Conservation (phyloP, 2,797 vertebrate species). For the Ptychobarbus kaznakovi region DNA sequence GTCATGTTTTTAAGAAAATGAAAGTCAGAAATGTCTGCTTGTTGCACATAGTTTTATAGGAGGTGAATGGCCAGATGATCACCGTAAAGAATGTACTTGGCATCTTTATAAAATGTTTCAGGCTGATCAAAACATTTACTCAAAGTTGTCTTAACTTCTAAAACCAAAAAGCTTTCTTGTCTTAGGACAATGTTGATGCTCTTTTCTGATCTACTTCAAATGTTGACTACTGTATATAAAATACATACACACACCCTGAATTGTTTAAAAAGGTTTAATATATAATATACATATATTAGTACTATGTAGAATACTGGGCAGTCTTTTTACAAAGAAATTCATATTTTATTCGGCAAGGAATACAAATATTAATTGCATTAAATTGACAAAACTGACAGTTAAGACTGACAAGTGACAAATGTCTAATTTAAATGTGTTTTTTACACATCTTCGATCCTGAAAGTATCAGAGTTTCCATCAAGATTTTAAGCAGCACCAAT, state of each 20-base stretch:
- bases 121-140: not conserved
- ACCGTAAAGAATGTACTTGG: not conserved
- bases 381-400: not conserved
- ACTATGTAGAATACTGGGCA: not conserved
- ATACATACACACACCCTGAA: not conserved
- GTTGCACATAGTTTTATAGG: not conserved
- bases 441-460: not conserved
- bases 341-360: not conserved
- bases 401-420: not conserved
- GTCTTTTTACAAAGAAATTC: not conserved
- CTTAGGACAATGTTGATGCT: not conserved
- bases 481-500: not conserved
- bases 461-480: not conserved
- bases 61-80: not conserved
- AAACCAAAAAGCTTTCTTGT: not conserved
- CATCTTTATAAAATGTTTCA: not conserved
- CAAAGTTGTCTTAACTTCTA: not conserved
- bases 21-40: not conserved
- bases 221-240: not conserved
- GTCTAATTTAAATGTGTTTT: too few species aligned
- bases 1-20: conserved; percentile 29
- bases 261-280: not conserved
- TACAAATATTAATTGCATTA: not conserved
- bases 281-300: not conserved
- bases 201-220: not conserved